Conservation (phyloP, 2,888 invertebrate species). For the Trileptium ribeirensis region DNA sequence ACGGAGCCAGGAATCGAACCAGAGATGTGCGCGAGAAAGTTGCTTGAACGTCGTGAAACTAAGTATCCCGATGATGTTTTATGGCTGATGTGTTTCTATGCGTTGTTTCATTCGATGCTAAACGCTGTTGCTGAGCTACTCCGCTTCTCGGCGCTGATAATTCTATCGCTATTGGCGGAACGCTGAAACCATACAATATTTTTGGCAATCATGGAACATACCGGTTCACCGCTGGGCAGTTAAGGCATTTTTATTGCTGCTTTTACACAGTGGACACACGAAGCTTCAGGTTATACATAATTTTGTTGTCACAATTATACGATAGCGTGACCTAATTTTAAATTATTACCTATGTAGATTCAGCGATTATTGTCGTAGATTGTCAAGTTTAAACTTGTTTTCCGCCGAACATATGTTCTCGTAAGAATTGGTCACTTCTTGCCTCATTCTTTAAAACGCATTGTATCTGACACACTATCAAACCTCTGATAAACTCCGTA, state of each 20-base stretch:
- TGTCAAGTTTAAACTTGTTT: too few relatives aligned
- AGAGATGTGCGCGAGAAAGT: too few relatives aligned
- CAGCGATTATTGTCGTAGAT: too few relatives aligned
- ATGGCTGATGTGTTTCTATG: conserved; percentile 93
- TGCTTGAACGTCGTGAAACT: conserved; percentile 79
- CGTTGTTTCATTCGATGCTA: conserved; percentile 84
- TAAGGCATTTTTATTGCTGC: conserved; percentile 53
- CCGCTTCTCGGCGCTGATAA: conserved; percentile 89
- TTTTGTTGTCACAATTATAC: too few relatives aligned
- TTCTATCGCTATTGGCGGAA: conserved; percentile 95
- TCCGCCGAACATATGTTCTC: too few relatives aligned
- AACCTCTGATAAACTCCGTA: too few relatives aligned
- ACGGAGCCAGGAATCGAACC: too few relatives aligned
- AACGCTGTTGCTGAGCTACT: conserved; percentile 86
- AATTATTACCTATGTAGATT: too few relatives aligned
- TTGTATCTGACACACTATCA: too few relatives aligned
- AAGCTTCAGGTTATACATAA: conserved; percentile 15
- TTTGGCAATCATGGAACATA: conserved; percentile 97
- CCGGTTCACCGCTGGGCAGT: conserved; percentile 93
- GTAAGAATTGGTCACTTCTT: too few relatives aligned
- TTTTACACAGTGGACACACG: neutral
- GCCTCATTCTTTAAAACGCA: too few relatives aligned
- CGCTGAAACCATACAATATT: conserved; percentile 81
- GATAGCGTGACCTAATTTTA: too few relatives aligned
- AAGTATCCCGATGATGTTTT: conserved; percentile 94